Evolutionary conservation across 2,888 invertebrate genomes (phyloP).

Genomic region (Galerucella calmariensis): DNA sequence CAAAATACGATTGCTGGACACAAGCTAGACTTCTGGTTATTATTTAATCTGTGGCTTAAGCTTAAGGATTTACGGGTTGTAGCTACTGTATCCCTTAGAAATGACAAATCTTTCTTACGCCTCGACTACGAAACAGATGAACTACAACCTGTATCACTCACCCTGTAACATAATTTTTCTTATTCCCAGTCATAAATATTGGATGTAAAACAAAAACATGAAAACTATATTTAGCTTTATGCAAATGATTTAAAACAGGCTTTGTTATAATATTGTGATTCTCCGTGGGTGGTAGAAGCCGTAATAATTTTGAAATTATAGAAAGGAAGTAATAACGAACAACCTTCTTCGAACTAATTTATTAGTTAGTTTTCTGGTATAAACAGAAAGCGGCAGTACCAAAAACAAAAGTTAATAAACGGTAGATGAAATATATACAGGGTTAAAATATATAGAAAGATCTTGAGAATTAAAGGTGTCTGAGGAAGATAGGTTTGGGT

Average conservation of each 20-base stretch:
- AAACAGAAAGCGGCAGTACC: background rate
- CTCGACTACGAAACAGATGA: no score
- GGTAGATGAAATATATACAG: background rate
- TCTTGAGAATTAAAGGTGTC: no score
- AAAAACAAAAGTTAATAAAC: background rate
- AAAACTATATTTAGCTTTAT: background rate
- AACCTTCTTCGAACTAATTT: background rate
- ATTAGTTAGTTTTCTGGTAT: background rate
- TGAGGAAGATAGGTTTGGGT: no score
- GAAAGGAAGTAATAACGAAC: constrained; percentile 2
- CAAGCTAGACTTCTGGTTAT: no score
- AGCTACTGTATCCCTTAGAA: no score
- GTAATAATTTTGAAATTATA: constrained; percentile 10
- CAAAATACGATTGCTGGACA: no score
- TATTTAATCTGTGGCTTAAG: no score
- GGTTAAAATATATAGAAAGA: background rate
- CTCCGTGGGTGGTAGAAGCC: constrained; percentile 3
- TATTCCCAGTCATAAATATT: background rate
- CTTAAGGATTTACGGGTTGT: no score
- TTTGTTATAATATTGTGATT: background rate
- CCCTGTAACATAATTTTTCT: background rate
- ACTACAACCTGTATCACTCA: background rate
- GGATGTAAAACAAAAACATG: background rate
- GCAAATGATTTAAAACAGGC: background rate
- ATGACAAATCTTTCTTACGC: no score